Percentiles rank a stretch among this genome's conserved stretches.
phyloP scores from a whole-genome alignment of 2,888 invertebrate species.

The Nasonovia ribisnigri region DNA sequence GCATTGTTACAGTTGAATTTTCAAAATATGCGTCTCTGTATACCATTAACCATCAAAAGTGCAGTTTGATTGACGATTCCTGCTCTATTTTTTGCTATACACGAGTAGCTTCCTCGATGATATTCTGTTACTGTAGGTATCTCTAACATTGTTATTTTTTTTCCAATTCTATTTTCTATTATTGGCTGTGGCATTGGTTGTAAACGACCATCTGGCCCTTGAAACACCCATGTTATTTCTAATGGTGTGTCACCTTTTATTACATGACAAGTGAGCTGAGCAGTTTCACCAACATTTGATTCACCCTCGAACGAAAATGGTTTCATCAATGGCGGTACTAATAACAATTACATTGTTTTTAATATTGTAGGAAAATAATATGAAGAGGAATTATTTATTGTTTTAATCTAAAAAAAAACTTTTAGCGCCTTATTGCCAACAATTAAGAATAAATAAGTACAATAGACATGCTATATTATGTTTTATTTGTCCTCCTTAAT shows the following conservation, averaged over 20 bases:
- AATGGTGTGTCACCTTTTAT: conserved; percentile 70
- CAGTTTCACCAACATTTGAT: conserved; percentile 69
- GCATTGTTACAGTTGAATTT: conserved; percentile 12
- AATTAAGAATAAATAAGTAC: conserved; percentile 27
- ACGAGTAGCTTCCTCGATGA: conserved; percentile 83
- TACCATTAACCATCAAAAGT: conserved; percentile 71
- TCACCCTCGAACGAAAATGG: conserved; percentile 69
- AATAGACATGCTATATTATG: conserved; percentile 14
- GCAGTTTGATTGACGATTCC: conserved; percentile 79
- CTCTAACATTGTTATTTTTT: conserved; percentile 75
- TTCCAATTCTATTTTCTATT: conserved; percentile 66
- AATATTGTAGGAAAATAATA: conserved; percentile 18
- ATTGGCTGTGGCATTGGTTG: conserved; percentile 61
- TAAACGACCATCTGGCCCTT: conserved; percentile 71
- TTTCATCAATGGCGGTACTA: conserved; percentile 68
- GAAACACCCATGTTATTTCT: conserved; percentile 72
- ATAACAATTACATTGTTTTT: conserved; percentile 45
- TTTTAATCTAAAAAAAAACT: conserved; percentile 28
- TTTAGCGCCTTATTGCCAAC: conserved; percentile 9
- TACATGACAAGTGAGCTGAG: conserved; percentile 69
- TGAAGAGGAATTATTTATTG: conserved; percentile 20
- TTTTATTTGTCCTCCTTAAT: conserved; percentile 16
- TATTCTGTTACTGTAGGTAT: conserved; percentile 78
- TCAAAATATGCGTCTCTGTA: conserved; percentile 11
- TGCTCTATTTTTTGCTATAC: conserved; percentile 80